Conservation (phyloP, 2,113 vertebrate genomes). For the Heloderma charlesbogerti region DNA sequence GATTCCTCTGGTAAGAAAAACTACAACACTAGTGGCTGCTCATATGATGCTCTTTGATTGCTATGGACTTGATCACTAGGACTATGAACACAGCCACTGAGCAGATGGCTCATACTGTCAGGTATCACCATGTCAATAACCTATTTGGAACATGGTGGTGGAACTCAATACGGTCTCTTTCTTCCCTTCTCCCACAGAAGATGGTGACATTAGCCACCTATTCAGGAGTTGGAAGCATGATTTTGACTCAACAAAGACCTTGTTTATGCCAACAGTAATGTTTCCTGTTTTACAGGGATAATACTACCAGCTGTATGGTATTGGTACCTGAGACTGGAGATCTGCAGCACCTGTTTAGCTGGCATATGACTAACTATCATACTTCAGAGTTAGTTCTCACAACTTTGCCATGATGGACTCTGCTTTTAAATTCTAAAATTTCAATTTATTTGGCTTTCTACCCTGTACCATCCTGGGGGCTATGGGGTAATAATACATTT, state of each 20-base stretch:
- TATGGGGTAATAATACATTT: not conserved
- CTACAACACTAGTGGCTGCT: not conserved
- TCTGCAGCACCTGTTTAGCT: not conserved
- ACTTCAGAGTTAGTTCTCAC: too few species aligned
- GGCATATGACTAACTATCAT: not conserved
- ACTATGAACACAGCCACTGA: not conserved
- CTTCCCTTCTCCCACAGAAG: not conserved
- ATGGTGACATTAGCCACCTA: not conserved
- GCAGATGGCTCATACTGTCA: not conserved
- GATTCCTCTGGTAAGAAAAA: too few species aligned
- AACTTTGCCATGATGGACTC: too few species aligned
- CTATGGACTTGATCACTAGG: too few species aligned
- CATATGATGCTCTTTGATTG: not conserved
- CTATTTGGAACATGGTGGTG: not conserved
- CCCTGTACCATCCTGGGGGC: too few species aligned
- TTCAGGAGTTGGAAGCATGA: not conserved
- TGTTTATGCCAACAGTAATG: not conserved
- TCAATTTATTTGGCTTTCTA: too few species aligned
- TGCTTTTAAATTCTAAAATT: too few species aligned
- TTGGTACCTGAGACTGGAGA: not conserved
- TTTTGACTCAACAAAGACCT: not conserved
- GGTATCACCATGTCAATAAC: not conserved
- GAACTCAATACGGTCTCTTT: not conserved
- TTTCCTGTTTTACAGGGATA: not conserved
- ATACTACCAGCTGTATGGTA: not conserved